These are phyloP conservation scores for Schizotus pectinicornis DNA, from an alignment of 2,888 invertebrate species.

Conservation along the genomic window DNA sequence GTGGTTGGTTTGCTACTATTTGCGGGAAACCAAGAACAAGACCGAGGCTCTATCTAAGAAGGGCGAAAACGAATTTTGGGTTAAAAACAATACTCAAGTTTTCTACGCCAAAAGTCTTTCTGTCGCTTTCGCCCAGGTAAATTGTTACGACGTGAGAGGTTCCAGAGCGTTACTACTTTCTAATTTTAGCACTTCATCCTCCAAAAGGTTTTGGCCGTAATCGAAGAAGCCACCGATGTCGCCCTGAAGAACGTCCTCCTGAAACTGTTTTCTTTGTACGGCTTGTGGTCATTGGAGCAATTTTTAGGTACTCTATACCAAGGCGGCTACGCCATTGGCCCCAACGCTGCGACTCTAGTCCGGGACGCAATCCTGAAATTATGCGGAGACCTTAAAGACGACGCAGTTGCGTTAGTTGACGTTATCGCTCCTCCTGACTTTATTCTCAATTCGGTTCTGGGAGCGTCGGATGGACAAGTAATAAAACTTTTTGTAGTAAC, in stretches of 20 bases:
- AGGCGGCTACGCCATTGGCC: slow-evolving; percentile 59
- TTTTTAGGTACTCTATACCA: slow-evolving; percentile 78
- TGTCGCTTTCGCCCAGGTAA: slow-evolving; percentile 82
- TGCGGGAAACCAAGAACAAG: slow-evolving; percentile 72
- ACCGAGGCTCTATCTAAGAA: slow-evolving; percentile 54
- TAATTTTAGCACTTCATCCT: slow-evolving; percentile 63
- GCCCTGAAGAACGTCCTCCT: slow-evolving; percentile 63
- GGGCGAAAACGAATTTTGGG: slow-evolving; percentile 72
- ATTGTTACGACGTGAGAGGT: slow-evolving; percentile 1
- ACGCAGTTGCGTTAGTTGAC: slow-evolving; percentile 80
- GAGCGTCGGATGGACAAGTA: slow-evolving; percentile 85
- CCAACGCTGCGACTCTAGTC: slow-evolving; percentile 64
- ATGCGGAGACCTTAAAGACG: slow-evolving; percentile 69
- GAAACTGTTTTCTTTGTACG: slow-evolving; percentile 70
- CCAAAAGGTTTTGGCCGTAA: slow-evolving; percentile 61
- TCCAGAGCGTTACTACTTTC: not conserved
- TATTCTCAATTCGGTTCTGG: slow-evolving; percentile 84
- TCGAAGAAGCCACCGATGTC: slow-evolving; percentile 58
- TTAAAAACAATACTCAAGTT: slow-evolving; percentile 85
- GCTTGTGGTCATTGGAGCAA: slow-evolving; percentile 73
- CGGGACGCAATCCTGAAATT: slow-evolving; percentile 71
- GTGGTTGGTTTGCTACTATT: slow-evolving; percentile 82
- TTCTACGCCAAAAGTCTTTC: slow-evolving; percentile 81
- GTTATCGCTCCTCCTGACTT: slow-evolving; percentile 88
- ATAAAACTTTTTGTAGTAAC: slow-evolving; percentile 12